A percentile compares a stretch with the other conserved stretches of the same genome.
Evolutionary conservation across 1,140 invertebrate genomes (phyloP).

Genomic region (Leptinotarsa defecta): DNA sequence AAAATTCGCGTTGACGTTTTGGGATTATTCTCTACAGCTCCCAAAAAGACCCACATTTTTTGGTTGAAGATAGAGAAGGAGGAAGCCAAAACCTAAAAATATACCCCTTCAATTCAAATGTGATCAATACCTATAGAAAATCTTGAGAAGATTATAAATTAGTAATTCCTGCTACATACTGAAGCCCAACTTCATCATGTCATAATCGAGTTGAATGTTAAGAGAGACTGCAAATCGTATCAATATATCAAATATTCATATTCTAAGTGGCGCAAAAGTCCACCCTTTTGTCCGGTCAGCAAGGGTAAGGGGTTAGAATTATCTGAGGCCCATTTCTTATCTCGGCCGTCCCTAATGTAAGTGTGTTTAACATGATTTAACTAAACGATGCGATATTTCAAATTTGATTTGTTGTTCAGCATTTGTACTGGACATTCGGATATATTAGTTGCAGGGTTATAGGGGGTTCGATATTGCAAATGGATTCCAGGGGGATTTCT

Average conservation of each 20-base stretch:
- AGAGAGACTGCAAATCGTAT: not conserved
- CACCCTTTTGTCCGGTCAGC: conserved; percentile 14
- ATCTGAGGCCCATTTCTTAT: conserved; percentile 25
- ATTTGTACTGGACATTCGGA: conserved; percentile 20
- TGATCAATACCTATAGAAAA: no score
- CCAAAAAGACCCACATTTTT: no score
- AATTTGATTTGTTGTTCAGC: conserved; percentile 22
- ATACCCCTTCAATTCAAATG: no score
- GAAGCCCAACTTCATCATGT: conserved; percentile 13
- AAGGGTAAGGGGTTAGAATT: conserved; percentile 20
- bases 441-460: not conserved
- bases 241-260: conserved; percentile 35
- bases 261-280: conserved; percentile 31
- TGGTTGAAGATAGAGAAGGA: no score
- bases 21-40: no score
- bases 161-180: not conserved
- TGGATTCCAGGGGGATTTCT: not conserved
- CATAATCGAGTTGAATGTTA: conserved; percentile 27
- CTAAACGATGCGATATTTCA: conserved; percentile 24
- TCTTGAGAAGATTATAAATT: not conserved
- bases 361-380: conserved; percentile 26
- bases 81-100: no score
- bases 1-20: no score
- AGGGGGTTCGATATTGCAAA: not conserved
- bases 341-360: conserved; percentile 22